Percentiles rank a stretch among this genome's conserved stretches.
Evolutionary conservation across 2,113 vertebrate genomes (phyloP).

Genomic region (Aldabrachelys gigantea): DNA sequence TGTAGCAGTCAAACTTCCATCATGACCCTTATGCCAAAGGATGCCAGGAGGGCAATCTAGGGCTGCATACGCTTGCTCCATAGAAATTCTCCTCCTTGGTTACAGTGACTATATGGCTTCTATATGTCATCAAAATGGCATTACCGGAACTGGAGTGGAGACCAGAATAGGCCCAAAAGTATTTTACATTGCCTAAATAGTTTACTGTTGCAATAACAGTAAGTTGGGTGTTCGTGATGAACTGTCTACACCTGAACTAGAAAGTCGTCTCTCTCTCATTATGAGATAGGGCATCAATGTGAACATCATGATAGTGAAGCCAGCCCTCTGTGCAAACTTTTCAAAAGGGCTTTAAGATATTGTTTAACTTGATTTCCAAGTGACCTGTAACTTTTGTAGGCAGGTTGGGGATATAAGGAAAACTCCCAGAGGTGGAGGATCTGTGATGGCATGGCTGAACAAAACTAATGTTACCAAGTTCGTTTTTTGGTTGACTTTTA

Average conservation of each 20-base stretch:
- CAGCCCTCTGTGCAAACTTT: slow-evolving; percentile 35
- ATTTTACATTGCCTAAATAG: not conserved
- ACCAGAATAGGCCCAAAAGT: not conserved
- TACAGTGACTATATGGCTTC: not conserved
- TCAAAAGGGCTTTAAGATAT: not conserved
- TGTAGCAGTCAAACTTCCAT: not conserved
- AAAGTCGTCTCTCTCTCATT: not conserved
- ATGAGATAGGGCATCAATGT: not conserved
- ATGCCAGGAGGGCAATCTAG: not conserved
- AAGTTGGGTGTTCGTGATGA: not conserved
- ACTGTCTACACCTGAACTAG: not conserved
- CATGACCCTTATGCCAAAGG: accelerated
- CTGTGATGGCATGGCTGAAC: not conserved
- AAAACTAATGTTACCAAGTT: not conserved
- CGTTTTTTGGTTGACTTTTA: not conserved
- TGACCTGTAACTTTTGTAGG: slow-evolving; percentile 18
- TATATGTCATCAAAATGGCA: not conserved
- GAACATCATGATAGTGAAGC: accelerated
- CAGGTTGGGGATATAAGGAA: not conserved
- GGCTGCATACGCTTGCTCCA: not conserved
- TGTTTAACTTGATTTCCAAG: slow-evolving; percentile 52
- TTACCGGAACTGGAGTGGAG: not conserved
- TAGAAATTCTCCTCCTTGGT: not conserved
- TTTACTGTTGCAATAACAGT: not conserved
- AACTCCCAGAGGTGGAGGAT: not conserved